Percentiles rank a stretch among this genome's conserved stretches.
phyloP scores from a whole-genome alignment of 1,140 invertebrate species.

The Atta texana region DNA sequence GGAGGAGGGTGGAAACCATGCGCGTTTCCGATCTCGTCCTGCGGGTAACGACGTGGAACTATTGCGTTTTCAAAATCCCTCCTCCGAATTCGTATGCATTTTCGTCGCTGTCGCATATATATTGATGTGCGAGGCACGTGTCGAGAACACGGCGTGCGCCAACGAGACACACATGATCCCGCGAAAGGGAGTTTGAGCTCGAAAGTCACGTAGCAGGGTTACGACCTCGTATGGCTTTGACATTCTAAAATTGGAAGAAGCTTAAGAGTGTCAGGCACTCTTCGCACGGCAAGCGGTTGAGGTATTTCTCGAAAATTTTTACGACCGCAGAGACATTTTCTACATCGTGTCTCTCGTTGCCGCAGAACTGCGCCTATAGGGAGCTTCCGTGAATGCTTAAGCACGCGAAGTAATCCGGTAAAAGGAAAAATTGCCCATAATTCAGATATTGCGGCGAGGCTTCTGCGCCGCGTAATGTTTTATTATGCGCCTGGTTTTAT shows the following conservation, averaged over 20 bases:
- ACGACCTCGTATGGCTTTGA: conserved; percentile 75
- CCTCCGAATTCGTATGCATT: conserved; percentile 66
- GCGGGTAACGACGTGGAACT: conserved; percentile 72
- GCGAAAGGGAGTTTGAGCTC: conserved; percentile 46
- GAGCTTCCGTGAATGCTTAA: conserved; percentile 16
- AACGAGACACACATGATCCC: conserved; percentile 68
- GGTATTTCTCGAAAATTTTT: conserved; percentile 68
- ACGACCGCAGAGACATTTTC: conserved; percentile 20
- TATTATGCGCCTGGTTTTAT: conserved; percentile 28
- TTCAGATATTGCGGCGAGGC: conserved; percentile 7
- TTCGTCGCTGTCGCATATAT: conserved; percentile 60
- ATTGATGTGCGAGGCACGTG: conserved; percentile 76
- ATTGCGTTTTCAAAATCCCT: conserved; percentile 67
- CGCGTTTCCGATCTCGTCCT: conserved; percentile 22
- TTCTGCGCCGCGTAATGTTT: conserved; percentile 4
- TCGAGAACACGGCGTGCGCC: conserved; percentile 62
- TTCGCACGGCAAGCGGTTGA: conserved; percentile 15
- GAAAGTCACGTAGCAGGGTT: conserved; percentile 75
- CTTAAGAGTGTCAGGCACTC: conserved; percentile 69
- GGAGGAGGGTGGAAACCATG: conserved; percentile 25
- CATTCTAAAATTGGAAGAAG: conserved; percentile 78
- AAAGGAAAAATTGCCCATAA: conserved; percentile 44
- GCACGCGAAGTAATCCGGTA: conserved; percentile 12
- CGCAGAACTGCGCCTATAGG: background rate
- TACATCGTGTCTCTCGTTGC: conserved; percentile 17